Conservation (phyloP, 2,888 invertebrate species). For the Leucophenga montana region DNA sequence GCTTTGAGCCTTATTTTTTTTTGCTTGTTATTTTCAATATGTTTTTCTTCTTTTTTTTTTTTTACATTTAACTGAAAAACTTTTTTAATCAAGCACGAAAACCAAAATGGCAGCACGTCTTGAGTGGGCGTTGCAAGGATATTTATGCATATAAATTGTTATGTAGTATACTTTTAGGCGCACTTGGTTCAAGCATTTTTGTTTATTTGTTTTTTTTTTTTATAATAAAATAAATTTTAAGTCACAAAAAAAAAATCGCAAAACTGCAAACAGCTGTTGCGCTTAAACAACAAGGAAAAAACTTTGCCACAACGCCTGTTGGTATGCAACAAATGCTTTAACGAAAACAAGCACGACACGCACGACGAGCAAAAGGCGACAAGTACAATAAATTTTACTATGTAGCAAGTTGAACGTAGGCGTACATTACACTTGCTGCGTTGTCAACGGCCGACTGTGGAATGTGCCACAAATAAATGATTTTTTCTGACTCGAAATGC, state of each 20-base stretch:
- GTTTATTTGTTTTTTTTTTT: constrained; percentile 33
- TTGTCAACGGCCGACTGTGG: constrained; percentile 54
- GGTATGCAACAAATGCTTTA: constrained; percentile 17
- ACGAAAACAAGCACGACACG: neutral
- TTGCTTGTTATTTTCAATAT: neutral
- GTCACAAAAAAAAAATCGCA: constrained; percentile 11
- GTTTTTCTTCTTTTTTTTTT: too few relatives aligned
- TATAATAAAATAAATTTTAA: constrained; percentile 21
- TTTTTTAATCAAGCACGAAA: constrained; percentile 57
- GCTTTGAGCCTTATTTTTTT: constrained; percentile 12
- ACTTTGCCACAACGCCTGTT: neutral
- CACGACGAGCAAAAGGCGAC: constrained; percentile 6
- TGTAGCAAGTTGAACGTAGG: neutral
- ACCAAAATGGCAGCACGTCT: neutral
- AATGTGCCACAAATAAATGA: constrained; percentile 24
- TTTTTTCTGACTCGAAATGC: neutral
- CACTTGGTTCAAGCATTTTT: constrained; percentile 21
- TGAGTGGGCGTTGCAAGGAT: neutral
- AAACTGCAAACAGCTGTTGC: constrained; percentile 56
- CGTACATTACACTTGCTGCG: constrained; percentile 55
- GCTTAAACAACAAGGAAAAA: constrained; percentile 17
- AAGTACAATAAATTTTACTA: constrained; percentile 9
- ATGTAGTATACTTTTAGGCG: constrained; percentile 3
- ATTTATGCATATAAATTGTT: neutral
- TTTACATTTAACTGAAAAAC: constrained; percentile 33